These are phyloP conservation scores for Erpetoichthys calabaricus DNA, from an alignment of 2,797 vertebrate genomes.

Conservation along the genomic window DNA sequence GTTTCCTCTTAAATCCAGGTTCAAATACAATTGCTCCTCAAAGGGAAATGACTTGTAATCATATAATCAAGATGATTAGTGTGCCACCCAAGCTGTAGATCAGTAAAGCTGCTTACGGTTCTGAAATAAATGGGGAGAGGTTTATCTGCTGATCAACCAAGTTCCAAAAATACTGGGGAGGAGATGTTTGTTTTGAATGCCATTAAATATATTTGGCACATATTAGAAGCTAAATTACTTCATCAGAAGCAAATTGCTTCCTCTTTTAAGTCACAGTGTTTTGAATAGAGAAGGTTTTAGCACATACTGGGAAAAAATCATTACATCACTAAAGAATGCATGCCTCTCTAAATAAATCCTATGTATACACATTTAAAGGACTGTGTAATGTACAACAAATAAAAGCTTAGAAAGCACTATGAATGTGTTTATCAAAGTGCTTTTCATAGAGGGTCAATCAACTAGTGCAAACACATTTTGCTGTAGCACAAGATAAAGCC, in stretches of 20 bases:
- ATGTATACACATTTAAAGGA: too few species aligned
- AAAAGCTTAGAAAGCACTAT: too few species aligned
- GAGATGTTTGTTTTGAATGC: conserved; percentile 17
- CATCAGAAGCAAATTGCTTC: conserved; percentile 16
- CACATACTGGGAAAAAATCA: too few species aligned
- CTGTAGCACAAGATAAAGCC: too few species aligned
- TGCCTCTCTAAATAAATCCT: too few species aligned
- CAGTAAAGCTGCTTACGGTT: conserved; percentile 13
- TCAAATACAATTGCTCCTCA: conserved; percentile 39
- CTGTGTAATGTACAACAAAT: too few species aligned
- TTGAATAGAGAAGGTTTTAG: too few species aligned
- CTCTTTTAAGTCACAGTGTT: neutral
- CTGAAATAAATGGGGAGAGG: conserved; percentile 8
- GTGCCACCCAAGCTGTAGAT: conserved; percentile 43
- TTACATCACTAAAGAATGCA: too few species aligned
- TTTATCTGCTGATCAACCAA: conserved; percentile 14
- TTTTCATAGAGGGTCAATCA: too few species aligned
- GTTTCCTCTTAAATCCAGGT: conserved; percentile 54
- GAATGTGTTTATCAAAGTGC: too few species aligned
- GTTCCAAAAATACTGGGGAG: conserved; percentile 11
- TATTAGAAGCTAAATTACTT: conserved; percentile 28
- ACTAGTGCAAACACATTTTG: too few species aligned
- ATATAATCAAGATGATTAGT: conserved; percentile 56
- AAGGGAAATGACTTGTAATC: conserved; percentile 40
- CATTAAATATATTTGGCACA: conserved; percentile 21